phyloP scores from a whole-genome alignment of 2,797 vertebrate species.

The Cuculus canorus region DNA sequence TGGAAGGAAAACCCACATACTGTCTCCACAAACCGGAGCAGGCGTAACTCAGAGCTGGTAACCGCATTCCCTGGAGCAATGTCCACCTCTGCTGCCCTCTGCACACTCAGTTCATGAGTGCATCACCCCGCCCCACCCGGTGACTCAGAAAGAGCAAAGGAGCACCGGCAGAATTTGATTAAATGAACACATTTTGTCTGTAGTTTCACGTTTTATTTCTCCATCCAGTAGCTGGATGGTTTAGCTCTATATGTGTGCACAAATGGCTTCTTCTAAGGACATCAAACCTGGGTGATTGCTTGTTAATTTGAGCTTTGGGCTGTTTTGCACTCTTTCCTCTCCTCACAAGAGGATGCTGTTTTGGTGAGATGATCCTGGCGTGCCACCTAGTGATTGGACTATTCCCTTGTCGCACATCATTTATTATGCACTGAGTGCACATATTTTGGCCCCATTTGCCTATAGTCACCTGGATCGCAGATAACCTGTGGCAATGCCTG shows the following conservation, averaged over 20 bases:
- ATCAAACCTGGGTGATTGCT: neutral
- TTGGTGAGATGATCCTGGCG: neutral
- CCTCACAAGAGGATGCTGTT: neutral
- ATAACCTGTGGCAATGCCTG: neutral
- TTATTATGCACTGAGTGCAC: accelerated
- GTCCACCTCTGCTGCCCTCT: neutral
- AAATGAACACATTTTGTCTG: neutral
- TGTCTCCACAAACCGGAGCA: neutral
- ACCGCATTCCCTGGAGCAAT: neutral
- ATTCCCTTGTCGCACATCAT: neutral
- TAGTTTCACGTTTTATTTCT: neutral
- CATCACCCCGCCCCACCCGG: neutral
- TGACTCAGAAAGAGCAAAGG: neutral
- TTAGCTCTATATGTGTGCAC: neutral
- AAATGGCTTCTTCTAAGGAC: neutral
- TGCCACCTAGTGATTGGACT: conserved; percentile 54
- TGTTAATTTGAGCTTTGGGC: neutral
- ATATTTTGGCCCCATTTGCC: neutral
- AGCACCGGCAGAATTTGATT: neutral
- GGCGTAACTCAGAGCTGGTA: neutral
- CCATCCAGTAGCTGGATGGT: neutral
- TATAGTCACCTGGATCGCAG: neutral
- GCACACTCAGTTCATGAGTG: neutral
- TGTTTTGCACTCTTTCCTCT: neutral
- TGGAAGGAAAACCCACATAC: neutral